Evolutionary conservation across 2,888 invertebrate species (phyloP).

Genomic region (Cancer borealis): DNA sequence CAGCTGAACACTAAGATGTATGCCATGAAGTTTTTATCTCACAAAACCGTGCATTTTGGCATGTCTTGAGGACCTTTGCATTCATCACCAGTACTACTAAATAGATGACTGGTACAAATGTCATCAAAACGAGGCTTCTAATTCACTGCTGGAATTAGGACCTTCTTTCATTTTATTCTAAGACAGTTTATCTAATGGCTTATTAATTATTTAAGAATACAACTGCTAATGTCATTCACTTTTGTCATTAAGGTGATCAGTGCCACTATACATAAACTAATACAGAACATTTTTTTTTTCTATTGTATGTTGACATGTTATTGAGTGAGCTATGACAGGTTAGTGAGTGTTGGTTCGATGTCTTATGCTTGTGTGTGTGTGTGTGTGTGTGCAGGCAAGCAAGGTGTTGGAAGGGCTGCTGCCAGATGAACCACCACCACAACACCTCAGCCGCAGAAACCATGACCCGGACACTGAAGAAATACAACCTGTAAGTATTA

Average conservation of each 20-base stretch:
- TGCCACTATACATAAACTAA: neutral
- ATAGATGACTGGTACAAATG: neutral
- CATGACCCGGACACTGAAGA: constrained; percentile 81
- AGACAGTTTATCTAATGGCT: neutral
- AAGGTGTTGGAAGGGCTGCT: constrained; percentile 90
- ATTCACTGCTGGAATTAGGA: constrained; percentile 10
- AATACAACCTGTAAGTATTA: constrained; percentile 78
- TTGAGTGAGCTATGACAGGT: neutral
- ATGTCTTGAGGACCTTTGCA: neutral
- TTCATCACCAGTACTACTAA: neutral
- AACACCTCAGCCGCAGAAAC: constrained; percentile 80
- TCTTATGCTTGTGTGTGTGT: neutral
- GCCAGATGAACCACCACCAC: constrained; percentile 84
- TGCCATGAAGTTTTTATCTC: neutral
- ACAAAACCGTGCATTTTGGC: constrained; percentile 16
- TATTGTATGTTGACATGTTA: neutral
- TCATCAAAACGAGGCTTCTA: neutral
- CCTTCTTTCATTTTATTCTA: neutral
- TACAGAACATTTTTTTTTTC: neutral
- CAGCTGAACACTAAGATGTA: neutral
- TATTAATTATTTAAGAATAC: neutral
- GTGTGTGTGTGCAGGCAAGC: constrained; percentile 78
- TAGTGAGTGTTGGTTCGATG: neutral
- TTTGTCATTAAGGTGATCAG: neutral
- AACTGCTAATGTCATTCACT: neutral